phyloP scores from a whole-genome alignment of 2,113 vertebrate genomes.

The Erythrolamprus reginae region DNA sequence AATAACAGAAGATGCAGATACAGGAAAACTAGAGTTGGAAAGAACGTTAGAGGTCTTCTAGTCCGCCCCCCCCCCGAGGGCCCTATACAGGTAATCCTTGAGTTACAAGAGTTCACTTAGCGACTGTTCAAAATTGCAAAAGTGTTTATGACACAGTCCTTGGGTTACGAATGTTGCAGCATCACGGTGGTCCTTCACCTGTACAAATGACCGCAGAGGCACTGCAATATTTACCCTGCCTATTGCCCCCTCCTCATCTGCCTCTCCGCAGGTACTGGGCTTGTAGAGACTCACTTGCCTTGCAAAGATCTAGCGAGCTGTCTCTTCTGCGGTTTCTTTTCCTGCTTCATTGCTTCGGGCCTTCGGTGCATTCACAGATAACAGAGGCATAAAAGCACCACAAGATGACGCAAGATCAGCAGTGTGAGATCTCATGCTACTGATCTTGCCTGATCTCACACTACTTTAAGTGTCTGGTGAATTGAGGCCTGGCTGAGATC shows the following conservation, averaged over 20 bases:
- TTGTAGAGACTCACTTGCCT: background rate
- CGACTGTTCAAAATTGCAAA: background rate
- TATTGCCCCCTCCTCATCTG: accelerated
- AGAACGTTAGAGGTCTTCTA: background rate
- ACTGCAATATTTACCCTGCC: background rate
- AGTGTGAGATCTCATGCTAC: background rate
- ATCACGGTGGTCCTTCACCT: background rate
- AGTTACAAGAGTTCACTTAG: background rate
- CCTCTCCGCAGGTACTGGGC: no score
- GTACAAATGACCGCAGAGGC: background rate
- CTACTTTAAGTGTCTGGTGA: background rate
- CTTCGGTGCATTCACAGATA: background rate
- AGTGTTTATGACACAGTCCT: background rate
- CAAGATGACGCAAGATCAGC: background rate
- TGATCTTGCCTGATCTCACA: background rate
- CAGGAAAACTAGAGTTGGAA: background rate
- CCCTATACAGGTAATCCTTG: background rate
- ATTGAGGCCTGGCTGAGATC: background rate
- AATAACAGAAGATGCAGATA: background rate
- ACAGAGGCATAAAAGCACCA: background rate
- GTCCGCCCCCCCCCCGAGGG: background rate
- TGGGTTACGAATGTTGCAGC: background rate
- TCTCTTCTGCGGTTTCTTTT: background rate
- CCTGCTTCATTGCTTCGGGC: background rate
- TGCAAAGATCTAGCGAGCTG: background rate